A percentile compares a stretch with the other conserved stretches of the same genome.
phyloP scores from a whole-genome alignment of 2,888 invertebrate species.

The Eudasyphora cyanicolor region DNA sequence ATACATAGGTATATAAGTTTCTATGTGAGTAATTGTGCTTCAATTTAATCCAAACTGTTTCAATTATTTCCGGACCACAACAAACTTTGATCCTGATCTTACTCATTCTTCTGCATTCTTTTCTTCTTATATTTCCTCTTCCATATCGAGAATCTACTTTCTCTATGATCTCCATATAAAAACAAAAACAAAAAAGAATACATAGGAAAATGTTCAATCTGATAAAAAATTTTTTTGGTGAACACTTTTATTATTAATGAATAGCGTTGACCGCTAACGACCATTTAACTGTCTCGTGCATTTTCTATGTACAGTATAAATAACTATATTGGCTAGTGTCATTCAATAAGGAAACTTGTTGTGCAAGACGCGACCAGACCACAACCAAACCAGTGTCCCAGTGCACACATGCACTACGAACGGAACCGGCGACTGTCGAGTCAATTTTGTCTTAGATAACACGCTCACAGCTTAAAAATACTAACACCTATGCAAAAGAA shows the following conservation, averaged over 20 bases:
- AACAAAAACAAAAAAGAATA: not conserved
- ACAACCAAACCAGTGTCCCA: not conserved
- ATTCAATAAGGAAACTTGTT: slow-evolving; percentile 29
- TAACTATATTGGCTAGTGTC: slow-evolving; percentile 19
- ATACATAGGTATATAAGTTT: no score
- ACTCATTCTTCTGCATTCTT: no score
- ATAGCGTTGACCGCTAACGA: slow-evolving; percentile 14
- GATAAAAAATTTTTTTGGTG: not conserved
- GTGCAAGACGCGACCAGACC: not conserved
- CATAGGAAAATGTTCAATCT: not conserved
- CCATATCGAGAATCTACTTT: not conserved
- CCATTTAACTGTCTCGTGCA: slow-evolving; percentile 9
- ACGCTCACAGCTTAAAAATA: not conserved
- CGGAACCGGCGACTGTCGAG: not conserved
- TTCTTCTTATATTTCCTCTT: no score
- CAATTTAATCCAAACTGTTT: no score
- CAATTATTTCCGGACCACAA: no score
- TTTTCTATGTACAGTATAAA: slow-evolving; percentile 9
- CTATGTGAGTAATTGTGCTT: no score
- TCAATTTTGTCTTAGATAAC: not conserved
- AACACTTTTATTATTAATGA: slow-evolving; percentile 14
- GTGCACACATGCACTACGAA: not conserved
- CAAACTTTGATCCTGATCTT: no score
- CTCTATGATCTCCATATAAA: not conserved
- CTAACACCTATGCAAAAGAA: not conserved